These are phyloP conservation scores for Caenorhabditis sp. DNA, from an alignment of 2,888 invertebrate species.

Conservation along the genomic window DNA sequence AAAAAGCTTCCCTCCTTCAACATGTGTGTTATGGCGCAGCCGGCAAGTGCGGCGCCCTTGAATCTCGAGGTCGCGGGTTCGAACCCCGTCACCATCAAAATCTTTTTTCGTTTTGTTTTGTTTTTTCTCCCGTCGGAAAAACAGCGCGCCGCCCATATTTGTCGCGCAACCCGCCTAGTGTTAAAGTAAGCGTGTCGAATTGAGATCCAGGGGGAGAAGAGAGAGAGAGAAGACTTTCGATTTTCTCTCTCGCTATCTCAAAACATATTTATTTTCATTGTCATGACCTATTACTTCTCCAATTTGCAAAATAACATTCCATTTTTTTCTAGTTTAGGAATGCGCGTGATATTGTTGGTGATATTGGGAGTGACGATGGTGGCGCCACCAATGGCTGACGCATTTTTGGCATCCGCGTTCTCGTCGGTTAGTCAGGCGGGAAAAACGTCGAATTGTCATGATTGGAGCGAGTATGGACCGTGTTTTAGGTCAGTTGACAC, in stretches of 20 bases:
- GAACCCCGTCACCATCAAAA: no score
- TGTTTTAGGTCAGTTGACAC: slow-evolving; percentile 54
- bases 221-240: not conserved
- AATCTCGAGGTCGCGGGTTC: no score
- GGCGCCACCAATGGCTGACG: slow-evolving; percentile 36
- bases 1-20: no score
- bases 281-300: not conserved
- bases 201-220: not conserved
- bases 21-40: no score
- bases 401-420: slow-evolving; percentile 65
- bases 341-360: not conserved
- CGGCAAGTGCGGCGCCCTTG: no score
- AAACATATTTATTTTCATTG: not conserved
- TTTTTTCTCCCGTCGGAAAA: no score
- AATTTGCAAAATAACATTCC: no score
- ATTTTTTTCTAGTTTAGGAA: no score
- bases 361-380: slow-evolving; percentile 8
- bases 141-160: no score
- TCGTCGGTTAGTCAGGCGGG: slow-evolving; percentile 62
- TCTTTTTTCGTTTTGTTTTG: no score
- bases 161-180: not conserved
- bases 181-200: not conserved
- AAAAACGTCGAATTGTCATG: slow-evolving; percentile 60
- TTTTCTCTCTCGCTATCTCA: not conserved
- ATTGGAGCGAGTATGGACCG: slow-evolving; percentile 65